Conservation (phyloP, 2,888 invertebrate species). For the Lissocephala sabroskyi region DNA sequence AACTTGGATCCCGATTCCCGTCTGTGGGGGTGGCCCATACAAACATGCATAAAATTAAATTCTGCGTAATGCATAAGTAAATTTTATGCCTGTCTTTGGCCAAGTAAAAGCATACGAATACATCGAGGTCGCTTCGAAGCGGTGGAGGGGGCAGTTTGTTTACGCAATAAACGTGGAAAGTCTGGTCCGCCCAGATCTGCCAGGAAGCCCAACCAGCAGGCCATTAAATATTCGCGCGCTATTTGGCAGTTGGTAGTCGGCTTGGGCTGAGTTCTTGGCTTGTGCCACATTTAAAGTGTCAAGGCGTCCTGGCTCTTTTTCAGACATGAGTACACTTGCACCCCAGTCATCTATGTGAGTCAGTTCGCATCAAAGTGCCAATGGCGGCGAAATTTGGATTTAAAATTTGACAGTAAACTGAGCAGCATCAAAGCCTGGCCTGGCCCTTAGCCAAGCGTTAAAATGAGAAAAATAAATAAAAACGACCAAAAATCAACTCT, state of each 20-base stretch:
- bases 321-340: constrained; percentile 8
- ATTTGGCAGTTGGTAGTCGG: constrained; percentile 24
- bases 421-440: too few species aligned
- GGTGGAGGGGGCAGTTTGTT: constrained; percentile 12
- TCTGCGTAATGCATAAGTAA: constrained; percentile 10
- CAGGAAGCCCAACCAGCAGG: too few species aligned
- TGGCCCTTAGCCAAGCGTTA: constrained; percentile 8
- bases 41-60: constrained; percentile 16
- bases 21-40: neutral
- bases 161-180: constrained; percentile 29
- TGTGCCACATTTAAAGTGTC: constrained; percentile 12
- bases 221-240: constrained; percentile 28
- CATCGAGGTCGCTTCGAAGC: neutral
- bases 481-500: neutral
- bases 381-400: constrained; percentile 1
- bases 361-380: neutral
- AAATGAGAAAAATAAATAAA: constrained; percentile 16
- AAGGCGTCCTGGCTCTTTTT: neutral
- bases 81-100: neutral
- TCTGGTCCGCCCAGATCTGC: too few species aligned
- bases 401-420: neutral
- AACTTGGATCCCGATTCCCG: too few species aligned
- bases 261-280: neutral
- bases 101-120: neutral
- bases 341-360: neutral